These are phyloP conservation scores for Lithophane leautieri DNA, from an alignment of 2,888 invertebrate species.

Conservation along the genomic window DNA sequence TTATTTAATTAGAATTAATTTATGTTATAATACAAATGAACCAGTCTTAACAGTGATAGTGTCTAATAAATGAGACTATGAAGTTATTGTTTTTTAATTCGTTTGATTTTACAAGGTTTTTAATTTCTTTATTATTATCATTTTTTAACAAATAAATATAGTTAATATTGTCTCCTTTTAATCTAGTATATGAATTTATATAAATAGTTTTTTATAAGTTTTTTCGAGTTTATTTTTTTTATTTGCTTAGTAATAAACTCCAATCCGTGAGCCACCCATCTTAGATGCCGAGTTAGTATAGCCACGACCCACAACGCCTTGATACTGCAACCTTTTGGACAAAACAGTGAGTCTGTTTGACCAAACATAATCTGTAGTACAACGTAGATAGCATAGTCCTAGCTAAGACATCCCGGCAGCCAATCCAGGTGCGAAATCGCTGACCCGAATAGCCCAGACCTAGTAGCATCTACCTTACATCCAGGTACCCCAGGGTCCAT, in stretches of 20 bases:
- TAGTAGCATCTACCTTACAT: conserved; percentile 34
- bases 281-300: conserved; percentile 25
- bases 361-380: conserved; percentile 15
- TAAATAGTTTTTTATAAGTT: conserved; percentile 13
- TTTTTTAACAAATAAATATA: conserved; percentile 14
- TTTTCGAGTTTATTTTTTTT: conserved; percentile 10
- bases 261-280: background rate
- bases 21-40: conserved; percentile 25
- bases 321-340: conserved; percentile 17
- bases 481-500: conserved; percentile 53
- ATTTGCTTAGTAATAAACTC: conserved; percentile 3
- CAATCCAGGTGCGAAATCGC: conserved; percentile 9
- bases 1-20: conserved; percentile 21
- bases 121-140: background rate
- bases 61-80: conserved; percentile 12
- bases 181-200: background rate
- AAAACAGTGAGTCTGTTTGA: conserved; percentile 35
- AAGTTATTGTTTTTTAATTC: conserved; percentile 20
- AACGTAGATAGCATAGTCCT: conserved; percentile 34
- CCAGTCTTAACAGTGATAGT: conserved; percentile 46
- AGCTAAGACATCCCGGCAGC: conserved; percentile 17
- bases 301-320: conserved; percentile 19
- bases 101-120: background rate
- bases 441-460: conserved; percentile 7
- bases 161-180: background rate